Percentiles rank a stretch among this genome's conserved stretches.
These are phyloP conservation scores for Arge pagana DNA, from an alignment of 2,888 invertebrate genomes.

Conservation along the genomic window DNA sequence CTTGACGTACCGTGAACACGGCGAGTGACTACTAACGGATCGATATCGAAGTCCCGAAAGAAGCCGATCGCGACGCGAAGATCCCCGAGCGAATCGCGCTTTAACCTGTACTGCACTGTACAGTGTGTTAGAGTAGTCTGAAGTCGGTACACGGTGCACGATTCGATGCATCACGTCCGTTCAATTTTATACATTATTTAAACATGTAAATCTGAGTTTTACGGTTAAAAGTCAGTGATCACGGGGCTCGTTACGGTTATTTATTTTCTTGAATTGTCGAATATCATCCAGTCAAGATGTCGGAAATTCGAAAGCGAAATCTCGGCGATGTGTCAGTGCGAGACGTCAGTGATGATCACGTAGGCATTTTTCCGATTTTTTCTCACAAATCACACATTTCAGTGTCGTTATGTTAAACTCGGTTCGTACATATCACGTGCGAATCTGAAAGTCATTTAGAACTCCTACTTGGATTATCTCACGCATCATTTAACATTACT, in stretches of 20 bases:
- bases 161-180: constrained; percentile 40
- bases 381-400: too few relatives aligned
- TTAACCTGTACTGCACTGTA: constrained; percentile 17
- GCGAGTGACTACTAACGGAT: background rate
- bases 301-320: constrained; percentile 51
- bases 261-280: constrained; percentile 18
- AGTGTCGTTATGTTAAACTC: too few relatives aligned
- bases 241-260: constrained; percentile 33
- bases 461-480: too few relatives aligned
- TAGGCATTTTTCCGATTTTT: constrained; percentile 36
- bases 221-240: constrained; percentile 35
- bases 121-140: background rate
- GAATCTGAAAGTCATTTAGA: constrained; percentile 22
- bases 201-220: constrained; percentile 48
- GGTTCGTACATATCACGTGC: too few relatives aligned
- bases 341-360: constrained; percentile 52
- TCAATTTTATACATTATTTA: constrained; percentile 41
- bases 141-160: background rate
- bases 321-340: constrained; percentile 42
- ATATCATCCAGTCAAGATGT: constrained; percentile 39
- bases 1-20: too few relatives aligned
- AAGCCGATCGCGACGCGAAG: background rate
- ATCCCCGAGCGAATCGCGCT: constrained; percentile 4
- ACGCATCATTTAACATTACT: too few relatives aligned
- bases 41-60: constrained; percentile 6